These are phyloP conservation scores for Lordiphosa clarofinis DNA, from an alignment of 1,140 invertebrate genomes.

Conservation along the genomic window DNA sequence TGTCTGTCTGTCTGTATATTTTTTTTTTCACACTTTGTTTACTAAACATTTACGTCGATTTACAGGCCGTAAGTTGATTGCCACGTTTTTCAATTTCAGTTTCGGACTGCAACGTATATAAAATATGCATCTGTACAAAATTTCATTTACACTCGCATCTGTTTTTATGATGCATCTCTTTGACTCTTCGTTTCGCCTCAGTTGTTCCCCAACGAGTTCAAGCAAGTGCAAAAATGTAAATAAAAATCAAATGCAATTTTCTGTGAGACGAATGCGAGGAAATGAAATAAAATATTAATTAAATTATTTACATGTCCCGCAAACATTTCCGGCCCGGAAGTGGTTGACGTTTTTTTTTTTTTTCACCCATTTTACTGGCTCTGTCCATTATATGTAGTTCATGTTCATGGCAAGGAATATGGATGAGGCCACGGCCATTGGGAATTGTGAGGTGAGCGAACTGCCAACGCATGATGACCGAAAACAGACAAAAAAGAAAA, in stretches of 20 bases:
- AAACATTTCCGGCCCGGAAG: conserved; percentile 17
- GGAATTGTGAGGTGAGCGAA: conserved; percentile 40
- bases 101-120: conserved; percentile 37
- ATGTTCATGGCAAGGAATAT: conserved; percentile 24
- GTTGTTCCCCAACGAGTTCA: conserved; percentile 15
- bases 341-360: conserved; percentile 1
- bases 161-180: conserved; percentile 35
- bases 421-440: conserved; percentile 3
- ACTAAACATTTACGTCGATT: conserved; percentile 55
- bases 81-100: conserved; percentile 24
- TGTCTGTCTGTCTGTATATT: too few relatives aligned
- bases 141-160: conserved; percentile 45
- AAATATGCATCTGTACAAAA: conserved; percentile 8
- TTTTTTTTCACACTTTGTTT: conserved; percentile 56
- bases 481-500: conserved; percentile 9
- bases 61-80: conserved; percentile 66
- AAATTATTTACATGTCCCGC: conserved; percentile 63
- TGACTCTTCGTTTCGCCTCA: too few relatives aligned
- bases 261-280: conserved; percentile 15
- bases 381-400: conserved; percentile 1
- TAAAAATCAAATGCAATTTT: conserved; percentile 62
- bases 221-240: conserved; percentile 46
- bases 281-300: conserved; percentile 67
- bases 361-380: background rate
- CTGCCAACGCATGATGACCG: conserved; percentile 39